These are phyloP conservation scores for Akabosia matsudoensis DNA, from an alignment of 1,140 invertebrate species.

Conservation along the genomic window DNA sequence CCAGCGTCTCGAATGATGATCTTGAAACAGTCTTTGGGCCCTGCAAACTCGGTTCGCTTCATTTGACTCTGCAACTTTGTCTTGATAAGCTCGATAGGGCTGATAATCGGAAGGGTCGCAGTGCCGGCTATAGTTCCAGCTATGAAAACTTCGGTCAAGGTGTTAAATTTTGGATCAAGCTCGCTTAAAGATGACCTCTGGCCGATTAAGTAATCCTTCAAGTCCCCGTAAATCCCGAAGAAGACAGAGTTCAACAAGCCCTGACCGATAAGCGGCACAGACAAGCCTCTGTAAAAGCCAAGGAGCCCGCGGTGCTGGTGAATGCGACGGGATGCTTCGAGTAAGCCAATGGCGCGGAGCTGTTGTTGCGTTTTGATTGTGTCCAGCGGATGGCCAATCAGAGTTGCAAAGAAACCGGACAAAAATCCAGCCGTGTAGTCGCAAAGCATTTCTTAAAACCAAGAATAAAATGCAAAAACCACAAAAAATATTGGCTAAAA, in stretches of 20 bases:
- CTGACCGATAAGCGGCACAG: not conserved
- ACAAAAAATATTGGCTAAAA: no score
- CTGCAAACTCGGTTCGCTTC: not conserved
- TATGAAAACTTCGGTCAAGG: not conserved
- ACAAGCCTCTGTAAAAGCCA: not conserved
- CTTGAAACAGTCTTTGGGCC: not conserved
- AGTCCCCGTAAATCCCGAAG: not conserved
- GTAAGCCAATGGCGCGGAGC: not conserved
- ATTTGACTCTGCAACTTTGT: conserved; percentile 2
- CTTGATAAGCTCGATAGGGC: not conserved
- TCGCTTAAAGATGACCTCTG: not conserved
- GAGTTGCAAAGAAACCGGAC: not conserved
- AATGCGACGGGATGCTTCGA: not conserved
- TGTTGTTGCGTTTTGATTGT: not conserved
- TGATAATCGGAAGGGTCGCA: not conserved
- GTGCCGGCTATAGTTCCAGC: not conserved
- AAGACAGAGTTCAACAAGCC: not conserved
- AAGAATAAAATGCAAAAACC: no score
- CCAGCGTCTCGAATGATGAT: not conserved
- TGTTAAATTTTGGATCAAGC: not conserved
- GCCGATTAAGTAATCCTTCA: not conserved
- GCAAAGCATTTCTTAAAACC: no score
- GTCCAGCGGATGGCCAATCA: not conserved
- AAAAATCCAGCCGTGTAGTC: not conserved
- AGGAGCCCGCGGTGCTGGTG: not conserved